These are phyloP conservation scores for Phenganax subtilis DNA, from an alignment of 92 coral and sea anemone species.

Conservation along the genomic window DNA sequence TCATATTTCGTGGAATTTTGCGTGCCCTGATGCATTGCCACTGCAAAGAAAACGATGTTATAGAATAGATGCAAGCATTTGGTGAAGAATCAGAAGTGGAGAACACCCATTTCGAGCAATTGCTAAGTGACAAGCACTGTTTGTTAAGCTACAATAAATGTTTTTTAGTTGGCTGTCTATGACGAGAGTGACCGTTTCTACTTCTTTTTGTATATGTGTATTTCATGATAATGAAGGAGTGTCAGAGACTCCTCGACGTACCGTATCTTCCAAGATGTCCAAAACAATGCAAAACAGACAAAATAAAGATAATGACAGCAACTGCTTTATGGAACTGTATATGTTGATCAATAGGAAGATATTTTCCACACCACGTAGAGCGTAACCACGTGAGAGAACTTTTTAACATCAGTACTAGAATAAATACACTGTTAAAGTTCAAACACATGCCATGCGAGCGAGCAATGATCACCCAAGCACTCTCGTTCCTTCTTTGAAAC, in stretches of 20 bases:
- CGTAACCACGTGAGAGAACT: conserved; percentile 38
- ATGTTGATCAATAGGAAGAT: conserved; percentile 42
- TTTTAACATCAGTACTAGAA: conserved; percentile 34
- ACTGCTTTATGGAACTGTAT: conserved; percentile 34
- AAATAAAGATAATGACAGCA: conserved; percentile 22
- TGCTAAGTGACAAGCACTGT: too few species aligned
- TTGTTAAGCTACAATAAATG: too few species aligned
- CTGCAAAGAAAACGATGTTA: neutral
- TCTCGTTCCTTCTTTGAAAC: conserved; percentile 24
- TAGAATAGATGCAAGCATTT: neutral
- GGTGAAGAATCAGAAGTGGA: neutral
- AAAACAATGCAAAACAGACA: conserved; percentile 16
- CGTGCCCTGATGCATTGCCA: neutral
- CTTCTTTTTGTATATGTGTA: too few species aligned
- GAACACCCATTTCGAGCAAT: neutral
- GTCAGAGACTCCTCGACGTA: neutral
- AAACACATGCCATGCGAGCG: conserved; percentile 37
- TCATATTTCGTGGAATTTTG: conserved; percentile 6
- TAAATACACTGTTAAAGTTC: conserved; percentile 35
- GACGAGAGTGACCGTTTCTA: too few species aligned
- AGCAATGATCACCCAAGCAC: conserved; percentile 36
- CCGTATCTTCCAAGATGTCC: conserved; percentile 42
- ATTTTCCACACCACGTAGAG: conserved; percentile 1
- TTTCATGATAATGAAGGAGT: neutral
- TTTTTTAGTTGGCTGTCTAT: too few species aligned